phyloP scores from a whole-genome alignment of 2,888 invertebrate species.

The Chrysina gloriosa region DNA sequence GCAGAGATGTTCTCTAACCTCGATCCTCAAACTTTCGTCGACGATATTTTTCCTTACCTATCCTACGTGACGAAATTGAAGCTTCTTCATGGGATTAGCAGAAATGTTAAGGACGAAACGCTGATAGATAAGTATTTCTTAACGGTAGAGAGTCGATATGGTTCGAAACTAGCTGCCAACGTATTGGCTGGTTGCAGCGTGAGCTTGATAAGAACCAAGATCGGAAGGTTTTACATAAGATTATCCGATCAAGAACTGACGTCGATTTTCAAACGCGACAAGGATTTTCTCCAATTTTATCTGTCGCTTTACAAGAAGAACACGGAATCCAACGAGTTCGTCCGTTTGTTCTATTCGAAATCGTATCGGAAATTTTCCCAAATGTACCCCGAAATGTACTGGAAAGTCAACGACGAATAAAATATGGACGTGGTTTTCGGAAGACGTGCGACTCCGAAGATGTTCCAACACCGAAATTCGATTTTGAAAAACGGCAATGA shows the following conservation, averaged over 20 bases:
- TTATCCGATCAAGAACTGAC: slow-evolving; percentile 37
- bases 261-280: slow-evolving; percentile 37
- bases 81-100: slow-evolving; percentile 36
- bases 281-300: slow-evolving; percentile 38
- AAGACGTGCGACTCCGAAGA: slow-evolving; percentile 2
- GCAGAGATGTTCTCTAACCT: slow-evolving; percentile 22
- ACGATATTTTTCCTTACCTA: slow-evolving; percentile 42
- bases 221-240: slow-evolving; percentile 22
- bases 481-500: background rate
- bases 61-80: slow-evolving; percentile 39
- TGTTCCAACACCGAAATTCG: slow-evolving; percentile 16
- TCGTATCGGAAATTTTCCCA: background rate
- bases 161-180: slow-evolving; percentile 36
- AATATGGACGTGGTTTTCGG: slow-evolving; percentile 7
- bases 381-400: slow-evolving; percentile 13
- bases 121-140: slow-evolving; percentile 40
- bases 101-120: slow-evolving; percentile 31
- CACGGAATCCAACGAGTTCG: background rate
- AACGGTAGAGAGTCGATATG: slow-evolving; percentile 37
- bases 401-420: slow-evolving; percentile 10
- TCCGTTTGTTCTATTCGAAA: background rate
- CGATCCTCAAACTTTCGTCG: slow-evolving; percentile 27
- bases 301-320: slow-evolving; percentile 13
- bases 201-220: slow-evolving; percentile 29
- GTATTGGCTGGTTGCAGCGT: slow-evolving; percentile 40